Base-by-base conservation (phyloP, 2,113 vertebrate genomes). In the Hemiscyllium ocellatum region DNA sequence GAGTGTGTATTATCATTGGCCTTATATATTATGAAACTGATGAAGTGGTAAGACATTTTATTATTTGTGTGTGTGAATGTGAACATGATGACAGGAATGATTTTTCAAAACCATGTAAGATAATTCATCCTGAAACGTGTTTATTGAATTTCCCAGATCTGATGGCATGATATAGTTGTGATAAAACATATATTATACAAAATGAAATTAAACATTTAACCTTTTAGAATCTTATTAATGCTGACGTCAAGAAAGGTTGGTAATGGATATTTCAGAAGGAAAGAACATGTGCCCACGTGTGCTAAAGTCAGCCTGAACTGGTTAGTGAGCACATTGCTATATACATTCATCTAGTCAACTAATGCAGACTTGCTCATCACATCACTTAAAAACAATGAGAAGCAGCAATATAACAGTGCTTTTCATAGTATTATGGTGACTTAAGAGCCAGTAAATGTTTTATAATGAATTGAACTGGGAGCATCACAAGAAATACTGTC, bases 171-270 rank as follows among this genome's bases (percentile, higher is more conserved):
- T 76, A 95, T 50, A 52, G n/a, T 95, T 72, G 42, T 72, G 68
- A 95, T 95, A 72, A 76, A 95, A 95, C 94, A 95, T 72, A 68
- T 93, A 76, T 93, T 66, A 91, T 66, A 66, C 66, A 70, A 94
- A 94, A 33, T 68, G 42, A 95, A 95, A 95, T 95, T 70, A 76
- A 95, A 95, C 94, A 47, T 95, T 95, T 95, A 72, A 95, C 94
- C 69, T 50, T 52, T 95, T 33, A 95, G 42, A 95, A 94, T 72
- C 24, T 29, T 22, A 95, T 95, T 95, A 72, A 42, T 76, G 37
- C 42, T 70, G 94, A 72, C 47, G 20, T 50, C 93, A 42, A 72
- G 33, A 72, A 3, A 13, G 93, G 22, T 50, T 95, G 94, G 66
- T 6, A 70, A 66, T 70, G 13, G 29, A 72, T 29, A 72, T 6